Evolutionary conservation across 2,797 vertebrate species (phyloP).

Genomic region (Macropodus opercularis): DNA sequence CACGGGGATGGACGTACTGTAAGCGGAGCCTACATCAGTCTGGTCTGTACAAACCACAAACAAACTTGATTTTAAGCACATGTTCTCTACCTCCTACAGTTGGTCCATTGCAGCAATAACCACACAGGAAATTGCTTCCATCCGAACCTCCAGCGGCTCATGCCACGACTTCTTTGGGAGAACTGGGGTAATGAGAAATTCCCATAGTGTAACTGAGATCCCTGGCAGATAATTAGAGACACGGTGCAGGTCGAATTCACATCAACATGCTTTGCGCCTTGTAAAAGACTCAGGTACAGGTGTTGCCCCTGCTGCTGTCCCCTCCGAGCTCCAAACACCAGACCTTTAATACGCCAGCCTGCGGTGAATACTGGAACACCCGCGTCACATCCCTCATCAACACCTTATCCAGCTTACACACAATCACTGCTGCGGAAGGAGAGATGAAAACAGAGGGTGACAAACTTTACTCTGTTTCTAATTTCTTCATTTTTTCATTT

Average conservation of each 20-base stretch:
- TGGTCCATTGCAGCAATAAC: background rate
- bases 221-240: slow-evolving; percentile 10
- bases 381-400: slow-evolving; percentile 44
- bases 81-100: background rate
- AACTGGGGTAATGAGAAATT: slow-evolving; percentile 17
- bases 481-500: background rate
- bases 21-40: background rate
- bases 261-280: background rate
- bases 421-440: slow-evolving; percentile 33
- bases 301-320: slow-evolving; percentile 4
- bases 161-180: background rate
- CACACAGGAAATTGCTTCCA: slow-evolving; percentile 33
- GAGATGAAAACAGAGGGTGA: background rate
- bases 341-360: background rate
- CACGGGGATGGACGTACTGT: background rate
- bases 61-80: background rate
- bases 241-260: background rate
- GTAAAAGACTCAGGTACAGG: background rate
- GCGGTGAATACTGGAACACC: background rate
- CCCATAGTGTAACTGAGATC: slow-evolving; percentile 11
- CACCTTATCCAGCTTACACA: slow-evolving; percentile 36
- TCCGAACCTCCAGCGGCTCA: slow-evolving; percentile 18
- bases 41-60: background rate
- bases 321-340: background rate
- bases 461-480: background rate